Evolutionary conservation across 2,113 vertebrate species (phyloP).

Genomic region (Gavia stellata): DNA sequence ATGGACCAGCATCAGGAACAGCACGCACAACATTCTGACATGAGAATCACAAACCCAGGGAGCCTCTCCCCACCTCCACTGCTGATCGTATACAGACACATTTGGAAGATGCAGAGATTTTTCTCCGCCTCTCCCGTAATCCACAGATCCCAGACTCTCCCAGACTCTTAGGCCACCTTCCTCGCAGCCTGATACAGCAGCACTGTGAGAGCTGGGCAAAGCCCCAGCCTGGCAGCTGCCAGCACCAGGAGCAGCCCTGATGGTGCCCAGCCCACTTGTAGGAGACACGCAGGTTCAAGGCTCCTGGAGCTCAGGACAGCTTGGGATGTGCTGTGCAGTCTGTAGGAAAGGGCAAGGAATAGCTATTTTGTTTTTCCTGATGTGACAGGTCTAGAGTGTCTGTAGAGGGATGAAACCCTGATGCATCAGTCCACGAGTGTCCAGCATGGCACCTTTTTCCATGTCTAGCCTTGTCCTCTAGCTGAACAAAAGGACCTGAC

Average conservation of each 20-base stretch:
- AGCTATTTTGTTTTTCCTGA: background rate
- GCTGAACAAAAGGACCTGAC: background rate
- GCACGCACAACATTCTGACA: accelerated
- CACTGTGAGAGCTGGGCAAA: background rate
- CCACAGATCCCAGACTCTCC: background rate
- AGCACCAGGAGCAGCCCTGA: background rate
- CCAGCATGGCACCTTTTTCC: background rate
- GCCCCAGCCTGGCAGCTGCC: background rate
- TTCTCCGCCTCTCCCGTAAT: background rate
- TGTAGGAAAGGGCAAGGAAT: background rate
- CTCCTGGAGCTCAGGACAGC: background rate
- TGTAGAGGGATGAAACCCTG: background rate
- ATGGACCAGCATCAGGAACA: background rate
- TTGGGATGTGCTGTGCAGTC: background rate
- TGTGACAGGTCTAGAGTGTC: background rate
- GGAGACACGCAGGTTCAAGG: background rate
- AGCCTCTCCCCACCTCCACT: background rate
- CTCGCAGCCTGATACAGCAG: background rate
- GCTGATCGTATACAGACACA: background rate
- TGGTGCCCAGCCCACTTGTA: background rate
- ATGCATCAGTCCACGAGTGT: accelerated
- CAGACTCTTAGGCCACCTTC: background rate
- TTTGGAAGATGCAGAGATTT: background rate
- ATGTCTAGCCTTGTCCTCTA: background rate
- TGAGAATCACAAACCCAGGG: background rate